Evolutionary conservation across 2,888 invertebrate genomes (phyloP), one percentile per base, ranked within the genome.

Genomic region (Lasioglossum malachurum): DNA sequence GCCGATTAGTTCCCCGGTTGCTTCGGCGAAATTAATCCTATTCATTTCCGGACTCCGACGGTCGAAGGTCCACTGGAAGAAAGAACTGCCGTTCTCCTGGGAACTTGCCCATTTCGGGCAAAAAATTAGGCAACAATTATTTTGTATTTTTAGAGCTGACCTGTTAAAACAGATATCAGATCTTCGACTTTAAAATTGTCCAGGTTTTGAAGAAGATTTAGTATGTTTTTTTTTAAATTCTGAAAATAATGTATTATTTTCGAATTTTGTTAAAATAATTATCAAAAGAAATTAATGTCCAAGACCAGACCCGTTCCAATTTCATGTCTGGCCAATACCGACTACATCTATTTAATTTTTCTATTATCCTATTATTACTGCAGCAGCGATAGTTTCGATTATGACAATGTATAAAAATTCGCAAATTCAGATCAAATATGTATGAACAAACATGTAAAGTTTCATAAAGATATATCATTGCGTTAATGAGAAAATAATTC

Each of bases 1-100:
- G 53, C 35, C 19, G 72, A 82, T 74, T 72, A 69, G 82, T 67
- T 82, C n/a, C 4, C 49, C 23, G n/a, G 57, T 67, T 41, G 67
- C 44, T 53, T 77, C 71, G 14, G 7, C 31, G n/a, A 77, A 31
- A 60, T 53, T 38, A 23, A 27, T 41, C 57, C 57, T 8, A 38
- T 75, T 57, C 53, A 76, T 64, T 67, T 64, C 31, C 31, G 31
- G 31, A 31, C 14, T 31, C 31, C 16, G 16, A 27, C 57, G 23
- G n/a, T n/a, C 57, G 57, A 57, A n/a, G 3, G 57, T 57, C n/a
- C 3, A 2, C 10, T 1, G 57, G 57, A n/a, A 57, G 57, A n/a
- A 57, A 57, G n/a, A 57, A 57, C n/a, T 53, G 10, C 10, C n/a
- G 53, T 53, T 53, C 49, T n/a, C n/a, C 23, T n/a, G n/a, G n/a